These are phyloP conservation scores for Orcinus orca DNA, from an alignment of 2,113 vertebrate species.

Conservation along the genomic window DNA sequence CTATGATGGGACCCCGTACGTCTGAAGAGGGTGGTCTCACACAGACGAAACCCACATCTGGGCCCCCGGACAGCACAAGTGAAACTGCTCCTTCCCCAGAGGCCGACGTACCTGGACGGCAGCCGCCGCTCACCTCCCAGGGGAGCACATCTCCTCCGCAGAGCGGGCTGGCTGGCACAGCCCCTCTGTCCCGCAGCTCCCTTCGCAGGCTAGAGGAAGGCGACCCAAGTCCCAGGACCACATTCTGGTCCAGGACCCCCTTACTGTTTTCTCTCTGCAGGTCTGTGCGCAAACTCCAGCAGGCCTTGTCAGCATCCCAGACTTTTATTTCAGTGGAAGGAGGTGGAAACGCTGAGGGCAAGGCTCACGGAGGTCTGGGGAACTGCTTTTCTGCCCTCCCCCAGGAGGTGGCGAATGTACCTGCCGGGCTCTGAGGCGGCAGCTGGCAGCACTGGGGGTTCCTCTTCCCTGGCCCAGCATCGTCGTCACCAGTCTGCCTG, in stretches of 20 bases:
- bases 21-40: neutral
- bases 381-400: neutral
- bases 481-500: neutral
- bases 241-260: neutral
- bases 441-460: neutral
- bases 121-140: accelerated
- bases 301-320: neutral
- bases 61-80: neutral
- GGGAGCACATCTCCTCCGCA: neutral
- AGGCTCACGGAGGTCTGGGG: neutral
- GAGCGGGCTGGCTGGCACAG: too few relatives aligned
- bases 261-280: neutral
- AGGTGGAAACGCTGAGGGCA: neutral
- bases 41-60: accelerated
- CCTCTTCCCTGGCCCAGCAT: neutral
- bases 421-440: neutral
- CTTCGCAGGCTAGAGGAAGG: neutral
- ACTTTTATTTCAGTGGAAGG: neutral
- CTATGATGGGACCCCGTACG: neutral
- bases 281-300: neutral
- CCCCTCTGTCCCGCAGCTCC: neutral
- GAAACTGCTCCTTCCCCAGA: neutral
- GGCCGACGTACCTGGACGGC: accelerated
- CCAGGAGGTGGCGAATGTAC: neutral
- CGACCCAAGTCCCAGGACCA: neutral